Evolutionary conservation across 2,888 invertebrate species (phyloP).

Genomic region (Dermolepida albohirtum): DNA sequence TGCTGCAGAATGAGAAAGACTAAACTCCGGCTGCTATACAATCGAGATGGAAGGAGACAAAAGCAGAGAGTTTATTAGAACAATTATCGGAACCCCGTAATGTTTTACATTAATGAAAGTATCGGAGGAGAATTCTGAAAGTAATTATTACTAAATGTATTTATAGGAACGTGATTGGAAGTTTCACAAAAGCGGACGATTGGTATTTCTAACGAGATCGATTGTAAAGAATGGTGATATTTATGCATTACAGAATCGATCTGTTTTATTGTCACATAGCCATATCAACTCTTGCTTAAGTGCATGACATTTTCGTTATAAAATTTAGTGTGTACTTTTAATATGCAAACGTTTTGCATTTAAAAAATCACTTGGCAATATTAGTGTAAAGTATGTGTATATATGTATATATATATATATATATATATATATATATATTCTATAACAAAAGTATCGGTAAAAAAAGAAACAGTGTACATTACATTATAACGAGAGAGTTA

Average conservation of each 20-base stretch:
- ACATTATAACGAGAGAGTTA: too few species aligned
- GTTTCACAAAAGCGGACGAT: constrained; percentile 1
- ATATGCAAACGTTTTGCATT: too few species aligned
- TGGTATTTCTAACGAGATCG: constrained; percentile 2
- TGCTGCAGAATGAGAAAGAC: neutral
- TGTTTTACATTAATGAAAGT: constrained; percentile 56
- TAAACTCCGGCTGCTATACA: neutral
- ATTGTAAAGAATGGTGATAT: neutral
- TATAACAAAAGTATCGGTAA: too few species aligned
- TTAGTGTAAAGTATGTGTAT: too few species aligned
- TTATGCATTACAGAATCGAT: constrained; percentile 15
- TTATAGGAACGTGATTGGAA: constrained; percentile 26
- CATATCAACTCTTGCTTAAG: too few species aligned
- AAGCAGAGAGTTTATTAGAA: constrained; percentile 55
- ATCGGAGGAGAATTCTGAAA: constrained; percentile 39
- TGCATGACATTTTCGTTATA: too few species aligned
- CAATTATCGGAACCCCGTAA: constrained; percentile 56
- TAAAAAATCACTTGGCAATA: too few species aligned
- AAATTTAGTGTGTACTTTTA: too few species aligned
- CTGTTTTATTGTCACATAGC: too few species aligned
- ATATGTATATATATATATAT: too few species aligned
- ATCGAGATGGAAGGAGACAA: neutral
- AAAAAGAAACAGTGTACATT: too few species aligned
- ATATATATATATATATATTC: too few species aligned
- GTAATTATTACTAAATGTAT: constrained; percentile 45